Base-by-base conservation (phyloP, 2,113 vertebrate genomes). In the Lontra canadensis region DNA sequence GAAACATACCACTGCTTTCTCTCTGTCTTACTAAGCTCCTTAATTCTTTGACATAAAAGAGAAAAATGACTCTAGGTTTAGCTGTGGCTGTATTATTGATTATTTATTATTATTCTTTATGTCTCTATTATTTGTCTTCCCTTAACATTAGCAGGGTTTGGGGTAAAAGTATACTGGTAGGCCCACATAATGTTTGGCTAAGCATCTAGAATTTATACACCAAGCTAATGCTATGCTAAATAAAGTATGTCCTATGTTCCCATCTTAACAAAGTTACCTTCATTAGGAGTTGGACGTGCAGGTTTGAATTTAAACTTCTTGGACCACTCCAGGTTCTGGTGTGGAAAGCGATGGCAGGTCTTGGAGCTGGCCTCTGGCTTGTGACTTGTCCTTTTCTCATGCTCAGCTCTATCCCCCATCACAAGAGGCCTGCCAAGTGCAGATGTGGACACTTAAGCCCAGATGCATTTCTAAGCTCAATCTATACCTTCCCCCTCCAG, bases 1-100 rank as follows among this genome's bases (percentile, higher is more conserved):
- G 86, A 90, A 76, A 83, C 73, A 85, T 89, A 92, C 96, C 63
- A n/a, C 34, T 87, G 34, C 34, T 96, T 73, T 94, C 93, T 97
- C 97, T 97, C 65, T 91, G 52, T 92, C 49, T 97, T 76, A 61
- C 8, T 82, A 89, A 91, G 26, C 42, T 88, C 52, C 86, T 65
- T 96, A 85, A 49, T 73, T 93, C 8, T 81, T 87, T 88, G 79
- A 57, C 95, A 49, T 21, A 87, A 74, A 59, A 96, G 25, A 21
- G 17, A 55, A 18, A 25, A 85, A 10, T 1, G 15, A 34, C 10
- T 29, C 18, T 47, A 85, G 23, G 42, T 95, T 88, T 82, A 87
- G 63, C 10, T 85, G 0, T 26, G 10, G 74, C 2, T 81, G 6
- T 89, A 36, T 23, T 81, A 12, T 44, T 42, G 5, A 26, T 25